Evolutionary conservation across 2,113 vertebrate genomes (phyloP).

Genomic region (Carollia perspicillata): DNA sequence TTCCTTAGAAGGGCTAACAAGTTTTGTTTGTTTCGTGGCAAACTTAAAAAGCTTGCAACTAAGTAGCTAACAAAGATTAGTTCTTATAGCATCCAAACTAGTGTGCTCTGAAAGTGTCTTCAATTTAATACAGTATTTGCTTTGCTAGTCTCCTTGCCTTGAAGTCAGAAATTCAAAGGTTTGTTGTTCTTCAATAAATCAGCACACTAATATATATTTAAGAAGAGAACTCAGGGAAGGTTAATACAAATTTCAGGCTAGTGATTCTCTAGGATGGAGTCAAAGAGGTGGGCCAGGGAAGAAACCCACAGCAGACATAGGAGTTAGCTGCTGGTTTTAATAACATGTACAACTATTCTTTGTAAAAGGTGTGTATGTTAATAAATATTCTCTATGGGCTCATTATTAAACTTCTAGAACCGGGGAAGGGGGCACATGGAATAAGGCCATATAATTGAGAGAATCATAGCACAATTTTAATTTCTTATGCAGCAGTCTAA

Average conservation of each 20-base stretch:
- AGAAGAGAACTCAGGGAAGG: not conserved
- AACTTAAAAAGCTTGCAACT: not conserved
- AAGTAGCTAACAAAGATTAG: slow-evolving; percentile 1
- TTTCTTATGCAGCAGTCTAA: not conserved
- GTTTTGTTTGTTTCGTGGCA: not conserved
- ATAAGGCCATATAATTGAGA: not conserved
- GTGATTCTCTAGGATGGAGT: not conserved
- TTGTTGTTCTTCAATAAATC: slow-evolving; percentile 5
- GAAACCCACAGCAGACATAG: not conserved
- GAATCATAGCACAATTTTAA: not conserved
- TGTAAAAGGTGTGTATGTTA: not conserved
- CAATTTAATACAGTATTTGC: not conserved
- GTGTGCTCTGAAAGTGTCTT: not conserved
- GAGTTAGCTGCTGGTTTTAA: slow-evolving; percentile 2
- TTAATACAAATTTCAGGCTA: not conserved
- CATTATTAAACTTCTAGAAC: not conserved
- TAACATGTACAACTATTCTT: not conserved
- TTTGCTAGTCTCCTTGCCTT: not conserved
- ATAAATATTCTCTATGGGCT: not conserved
- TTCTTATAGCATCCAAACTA: not conserved
- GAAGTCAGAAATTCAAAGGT: not conserved
- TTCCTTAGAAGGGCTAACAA: not conserved
- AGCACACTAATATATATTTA: not conserved
- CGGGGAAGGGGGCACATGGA: not conserved
- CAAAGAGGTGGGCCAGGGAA: not conserved